Base-by-base conservation (phyloP, 2,888 invertebrate species). In the Parnassius apollo region DNA sequence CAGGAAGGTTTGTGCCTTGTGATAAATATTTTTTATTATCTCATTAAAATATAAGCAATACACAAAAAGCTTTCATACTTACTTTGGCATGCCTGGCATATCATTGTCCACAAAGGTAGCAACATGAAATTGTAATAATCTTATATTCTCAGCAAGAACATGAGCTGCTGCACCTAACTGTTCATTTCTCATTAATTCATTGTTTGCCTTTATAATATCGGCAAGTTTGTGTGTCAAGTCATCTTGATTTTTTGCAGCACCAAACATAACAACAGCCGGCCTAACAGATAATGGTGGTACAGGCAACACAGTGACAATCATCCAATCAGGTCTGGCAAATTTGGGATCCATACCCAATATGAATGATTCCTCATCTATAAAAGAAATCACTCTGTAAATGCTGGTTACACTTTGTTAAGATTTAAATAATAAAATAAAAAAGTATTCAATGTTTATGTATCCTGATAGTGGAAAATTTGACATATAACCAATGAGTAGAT, bases 181-280 rank as follows among this genome's bases (percentile, higher is more conserved):
- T 86, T 99, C 99, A 85, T 99, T 99, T 71, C 97, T 94, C 77
- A 96, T 94, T 64, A 99, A 86, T 83, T 99, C 99, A 85, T 98
- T 99, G 83, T 99, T 99, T 0, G 98, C 94, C 92, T 99, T 99
- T 61, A 99, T 98, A 51, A 99, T 99, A 76, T 99, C 99, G 0
- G 99, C 96, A 62, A 99, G 92, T 90, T 99, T 99, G 88, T 99
- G 99, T 0, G 99, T 99, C 76, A 99, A 94, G 93, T 99, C 99
- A 81, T 99, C 99, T 91, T 98, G 96, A 94, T 99, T 99, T 82
- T 98, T 96, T 0, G 99, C 99, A 0, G 99, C 97, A n/a, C 99
- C 99, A 86, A 97, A 97, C 97, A 99, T 99, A 9, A 99, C 98
- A 7, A 99, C 99, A 59, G 99, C 99, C 0, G 99, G 99, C 68